phyloP scores from a whole-genome alignment of 2,113 vertebrate genomes.

The Canis aureus region DNA sequence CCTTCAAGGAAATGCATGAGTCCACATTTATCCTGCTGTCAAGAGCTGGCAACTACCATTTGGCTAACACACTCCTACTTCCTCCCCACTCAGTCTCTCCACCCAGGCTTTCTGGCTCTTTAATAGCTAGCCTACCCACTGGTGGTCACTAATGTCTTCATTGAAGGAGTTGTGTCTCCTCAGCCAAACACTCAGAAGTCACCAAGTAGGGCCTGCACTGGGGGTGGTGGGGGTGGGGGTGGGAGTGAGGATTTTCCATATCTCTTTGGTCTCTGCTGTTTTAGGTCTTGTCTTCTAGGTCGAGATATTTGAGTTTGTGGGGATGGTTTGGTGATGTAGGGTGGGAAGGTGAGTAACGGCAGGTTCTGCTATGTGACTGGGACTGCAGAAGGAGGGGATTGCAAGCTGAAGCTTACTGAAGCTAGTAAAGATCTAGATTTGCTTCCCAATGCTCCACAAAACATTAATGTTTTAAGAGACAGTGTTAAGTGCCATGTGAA shows the following conservation, averaged over 20 bases:
- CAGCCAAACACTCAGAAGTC: neutral
- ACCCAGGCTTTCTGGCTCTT: neutral
- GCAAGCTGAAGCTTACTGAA: neutral
- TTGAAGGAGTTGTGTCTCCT: neutral
- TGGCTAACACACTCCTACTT: neutral
- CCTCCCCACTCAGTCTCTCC: neutral
- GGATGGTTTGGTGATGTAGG: neutral
- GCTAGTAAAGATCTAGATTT: neutral
- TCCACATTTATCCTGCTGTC: neutral
- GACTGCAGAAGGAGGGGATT: neutral
- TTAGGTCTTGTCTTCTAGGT: neutral
- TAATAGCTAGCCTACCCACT: neutral
- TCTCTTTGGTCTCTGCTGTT: neutral
- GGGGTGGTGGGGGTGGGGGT: neutral
- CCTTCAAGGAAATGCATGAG: neutral
- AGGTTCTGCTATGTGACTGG: neutral
- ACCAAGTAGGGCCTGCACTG: neutral
- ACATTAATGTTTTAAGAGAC: neutral
- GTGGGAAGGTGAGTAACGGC: neutral
- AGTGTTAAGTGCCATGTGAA: neutral
- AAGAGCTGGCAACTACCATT: neutral
- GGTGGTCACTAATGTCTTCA: neutral
- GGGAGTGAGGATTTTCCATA: neutral
- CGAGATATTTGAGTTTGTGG: neutral
- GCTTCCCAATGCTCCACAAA: neutral